phyloP scores from a whole-genome alignment of 2,113 vertebrate species.

The Melanostigma gelatinosum region DNA sequence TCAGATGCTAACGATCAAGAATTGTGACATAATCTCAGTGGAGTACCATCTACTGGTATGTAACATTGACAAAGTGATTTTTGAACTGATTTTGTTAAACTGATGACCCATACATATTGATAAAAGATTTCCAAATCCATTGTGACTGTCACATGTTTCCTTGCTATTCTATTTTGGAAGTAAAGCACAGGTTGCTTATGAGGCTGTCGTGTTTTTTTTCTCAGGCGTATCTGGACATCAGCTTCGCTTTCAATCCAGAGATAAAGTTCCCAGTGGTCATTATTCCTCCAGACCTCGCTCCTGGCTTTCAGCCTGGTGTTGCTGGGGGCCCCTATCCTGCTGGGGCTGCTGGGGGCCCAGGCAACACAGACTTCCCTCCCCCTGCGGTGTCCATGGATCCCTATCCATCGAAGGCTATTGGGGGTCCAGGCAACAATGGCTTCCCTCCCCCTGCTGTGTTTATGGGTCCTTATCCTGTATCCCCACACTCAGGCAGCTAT shows the following conservation, averaged over 20 bases:
- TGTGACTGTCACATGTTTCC: not conserved
- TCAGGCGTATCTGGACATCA: slow-evolving; percentile 82
- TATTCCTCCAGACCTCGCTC: slow-evolving; percentile 37
- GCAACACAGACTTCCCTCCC: slow-evolving; percentile 52
- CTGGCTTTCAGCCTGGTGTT: not conserved
- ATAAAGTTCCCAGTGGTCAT: slow-evolving; percentile 73
- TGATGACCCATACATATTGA: not conserved
- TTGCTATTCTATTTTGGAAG: not conserved
- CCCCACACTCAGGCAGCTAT: slow-evolving; percentile 24
- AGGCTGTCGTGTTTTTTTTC: slow-evolving; percentile 3
- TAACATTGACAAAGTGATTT: not conserved
- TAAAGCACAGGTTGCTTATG: not conserved
- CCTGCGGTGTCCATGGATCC: not conserved
- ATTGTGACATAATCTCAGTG: slow-evolving; percentile 75
- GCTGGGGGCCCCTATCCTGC: slow-evolving; percentile 18
- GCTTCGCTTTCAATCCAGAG: slow-evolving; percentile 75
- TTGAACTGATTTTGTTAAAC: not conserved
- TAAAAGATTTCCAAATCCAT: not conserved
- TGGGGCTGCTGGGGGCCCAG: slow-evolving; percentile 31
- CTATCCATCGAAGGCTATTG: slow-evolving; percentile 23
- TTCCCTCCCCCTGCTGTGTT: slow-evolving; percentile 35
- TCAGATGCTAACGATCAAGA: slow-evolving; percentile 49
- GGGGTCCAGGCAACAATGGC: slow-evolving; percentile 46
- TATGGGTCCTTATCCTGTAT: slow-evolving; percentile 27
- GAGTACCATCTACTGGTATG: slow-evolving; percentile 78